Conservation (phyloP, 30 jellyfish, hydroid and myxozoan genomes). For the Rhopilema esculentum region DNA sequence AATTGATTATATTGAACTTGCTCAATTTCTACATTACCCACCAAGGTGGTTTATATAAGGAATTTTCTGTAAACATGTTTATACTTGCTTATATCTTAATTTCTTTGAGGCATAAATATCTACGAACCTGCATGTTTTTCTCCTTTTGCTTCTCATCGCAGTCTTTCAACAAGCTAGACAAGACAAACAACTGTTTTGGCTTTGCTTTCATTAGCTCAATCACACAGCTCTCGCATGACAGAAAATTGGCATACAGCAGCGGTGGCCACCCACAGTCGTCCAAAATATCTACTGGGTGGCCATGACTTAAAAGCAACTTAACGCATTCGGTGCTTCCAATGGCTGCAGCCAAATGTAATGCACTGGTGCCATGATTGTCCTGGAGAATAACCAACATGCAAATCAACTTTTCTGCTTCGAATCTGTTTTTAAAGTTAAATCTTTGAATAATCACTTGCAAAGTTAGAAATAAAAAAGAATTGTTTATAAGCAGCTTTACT, state of each 20-base stretch:
- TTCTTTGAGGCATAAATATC: background rate
- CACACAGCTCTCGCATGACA: slow-evolving; percentile 77
- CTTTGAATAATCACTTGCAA: too few species aligned
- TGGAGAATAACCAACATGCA: background rate
- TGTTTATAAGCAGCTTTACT: too few species aligned
- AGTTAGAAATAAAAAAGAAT: too few species aligned
- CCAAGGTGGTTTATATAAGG: too few species aligned
- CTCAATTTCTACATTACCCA: too few species aligned
- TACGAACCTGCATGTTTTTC: slow-evolving; percentile 59
- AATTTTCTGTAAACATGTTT: background rate
- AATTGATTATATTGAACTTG: too few species aligned
- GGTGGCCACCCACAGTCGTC: slow-evolving; percentile 97
- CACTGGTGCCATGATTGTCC: slow-evolving; percentile 87
- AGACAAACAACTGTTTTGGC: slow-evolving; percentile 77
- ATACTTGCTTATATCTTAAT: background rate
- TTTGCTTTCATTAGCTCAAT: slow-evolving; percentile 71
- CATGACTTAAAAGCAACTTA: slow-evolving; percentile 53
- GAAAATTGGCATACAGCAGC: slow-evolving; percentile 87
- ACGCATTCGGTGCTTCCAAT: slow-evolving; percentile 79
- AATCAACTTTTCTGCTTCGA: too few species aligned
- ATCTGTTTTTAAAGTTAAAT: too few species aligned
- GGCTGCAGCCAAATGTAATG: slow-evolving; percentile 90
- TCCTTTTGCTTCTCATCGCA: slow-evolving; percentile 58
- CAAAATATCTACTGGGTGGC: slow-evolving; percentile 79
- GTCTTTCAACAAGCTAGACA: slow-evolving; percentile 57